phyloP scores from a whole-genome alignment of 2,113 vertebrate genomes.

The Spea multiplicata region DNA sequence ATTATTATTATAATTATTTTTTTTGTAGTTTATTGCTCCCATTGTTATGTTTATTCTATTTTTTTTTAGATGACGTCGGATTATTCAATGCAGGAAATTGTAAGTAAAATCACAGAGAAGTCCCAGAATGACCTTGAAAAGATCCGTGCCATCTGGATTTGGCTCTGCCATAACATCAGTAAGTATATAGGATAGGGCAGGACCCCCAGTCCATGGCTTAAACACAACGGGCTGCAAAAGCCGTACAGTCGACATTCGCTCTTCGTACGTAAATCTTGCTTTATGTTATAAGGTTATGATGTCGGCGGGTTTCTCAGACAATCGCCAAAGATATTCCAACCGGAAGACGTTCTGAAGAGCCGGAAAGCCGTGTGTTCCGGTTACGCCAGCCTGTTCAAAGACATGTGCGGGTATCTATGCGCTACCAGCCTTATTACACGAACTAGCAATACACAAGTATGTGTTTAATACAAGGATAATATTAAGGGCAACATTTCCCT shows the following conservation, averaged over 20 bases:
- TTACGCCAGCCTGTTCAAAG: conserved; percentile 65
- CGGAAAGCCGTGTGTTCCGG: conserved; percentile 73
- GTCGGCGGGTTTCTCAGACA: conserved; percentile 66
- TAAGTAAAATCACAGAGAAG: conserved; percentile 61
- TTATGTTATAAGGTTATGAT: conserved; percentile 62
- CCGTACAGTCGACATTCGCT: too few relatives aligned
- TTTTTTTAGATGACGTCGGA: conserved; percentile 53
- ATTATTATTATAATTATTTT: too few relatives aligned
- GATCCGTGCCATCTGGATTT: conserved; percentile 69
- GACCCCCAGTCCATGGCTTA: not conserved
- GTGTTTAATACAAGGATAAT: too few relatives aligned
- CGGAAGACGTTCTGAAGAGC: conserved; percentile 68
- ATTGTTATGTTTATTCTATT: not conserved
- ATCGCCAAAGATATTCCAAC: conserved; percentile 64
- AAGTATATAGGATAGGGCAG: conserved; percentile 24
- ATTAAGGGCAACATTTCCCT: too few relatives aligned
- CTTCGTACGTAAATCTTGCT: not conserved
- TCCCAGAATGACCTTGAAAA: conserved; percentile 67
- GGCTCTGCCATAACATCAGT: conserved; percentile 80
- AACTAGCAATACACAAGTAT: too few relatives aligned
- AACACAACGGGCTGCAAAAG: not conserved
- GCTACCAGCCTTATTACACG: too few relatives aligned
- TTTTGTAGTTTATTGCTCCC: too few relatives aligned
- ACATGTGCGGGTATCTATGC: conserved; percentile 74
- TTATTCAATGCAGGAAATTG: conserved; percentile 60